Evolutionary conservation across 1,140 invertebrate species (phyloP).

Genomic region (Heliothis subflexa): DNA sequence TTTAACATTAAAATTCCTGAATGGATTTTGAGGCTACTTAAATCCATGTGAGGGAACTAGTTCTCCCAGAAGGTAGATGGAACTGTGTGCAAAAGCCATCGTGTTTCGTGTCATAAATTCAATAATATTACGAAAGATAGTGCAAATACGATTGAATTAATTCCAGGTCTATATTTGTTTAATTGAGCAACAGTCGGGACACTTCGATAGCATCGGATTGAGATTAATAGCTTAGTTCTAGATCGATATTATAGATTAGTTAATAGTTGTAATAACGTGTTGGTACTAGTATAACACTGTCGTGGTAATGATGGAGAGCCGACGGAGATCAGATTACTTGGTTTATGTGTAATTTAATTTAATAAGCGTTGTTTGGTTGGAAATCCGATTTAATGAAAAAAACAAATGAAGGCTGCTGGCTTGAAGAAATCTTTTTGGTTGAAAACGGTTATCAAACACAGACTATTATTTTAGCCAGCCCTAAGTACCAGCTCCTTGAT

Average conservation of each 20-base stretch:
- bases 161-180: background rate
- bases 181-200: background rate
- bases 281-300: slow-evolving; percentile 12
- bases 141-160: too few relatives aligned
- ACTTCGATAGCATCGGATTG: slow-evolving; percentile 12
- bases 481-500: too few relatives aligned
- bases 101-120: too few relatives aligned
- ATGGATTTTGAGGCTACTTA: too few relatives aligned
- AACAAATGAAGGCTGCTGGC: background rate
- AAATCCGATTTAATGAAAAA: background rate
- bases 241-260: slow-evolving; percentile 24
- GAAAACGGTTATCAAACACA: too few relatives aligned
- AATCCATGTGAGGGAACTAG: too few relatives aligned
- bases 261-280: background rate
- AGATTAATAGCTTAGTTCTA: background rate
- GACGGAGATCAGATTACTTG: background rate
- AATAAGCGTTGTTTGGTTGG: background rate
- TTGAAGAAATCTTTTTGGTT: too few relatives aligned
- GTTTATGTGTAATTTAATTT: background rate
- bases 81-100: too few relatives aligned
- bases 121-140: too few relatives aligned
- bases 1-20: too few relatives aligned
- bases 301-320: background rate
- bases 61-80: too few relatives aligned
- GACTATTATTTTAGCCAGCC: too few relatives aligned